phyloP scores from a whole-genome alignment of 2,113 vertebrate genomes.

The Ursus arctos region DNA sequence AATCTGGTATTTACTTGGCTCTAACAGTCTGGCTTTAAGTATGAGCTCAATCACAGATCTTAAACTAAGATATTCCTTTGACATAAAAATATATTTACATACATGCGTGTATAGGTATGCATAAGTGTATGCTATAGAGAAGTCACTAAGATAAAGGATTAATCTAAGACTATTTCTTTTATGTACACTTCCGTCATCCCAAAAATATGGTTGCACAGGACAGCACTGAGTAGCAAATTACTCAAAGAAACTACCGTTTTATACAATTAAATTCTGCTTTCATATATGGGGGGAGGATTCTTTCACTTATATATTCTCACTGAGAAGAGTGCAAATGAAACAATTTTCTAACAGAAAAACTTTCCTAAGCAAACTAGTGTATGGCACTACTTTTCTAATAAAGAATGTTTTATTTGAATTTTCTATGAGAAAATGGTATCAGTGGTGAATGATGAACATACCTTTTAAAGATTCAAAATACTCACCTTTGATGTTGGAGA shows the following conservation, averaged over 20 bases:
- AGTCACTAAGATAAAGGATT: constrained; percentile 37
- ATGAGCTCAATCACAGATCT: constrained; percentile 13
- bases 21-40: constrained; percentile 39
- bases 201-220: constrained; percentile 21
- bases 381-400: constrained; percentile 37
- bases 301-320: constrained; percentile 30
- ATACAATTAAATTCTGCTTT: constrained; percentile 63
- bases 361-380: constrained; percentile 20
- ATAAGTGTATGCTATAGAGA: neutral
- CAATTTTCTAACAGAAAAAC: constrained; percentile 34
- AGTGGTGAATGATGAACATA: constrained; percentile 24
- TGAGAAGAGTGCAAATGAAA: constrained; percentile 50
- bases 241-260: constrained; percentile 29
- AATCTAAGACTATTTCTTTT: constrained; percentile 39
- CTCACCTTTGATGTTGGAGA: constrained; percentile 94
- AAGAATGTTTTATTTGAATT: constrained; percentile 30
- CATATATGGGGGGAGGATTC: neutral
- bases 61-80: constrained; percentile 18
- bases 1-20: constrained; percentile 13
- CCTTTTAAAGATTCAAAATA: constrained; percentile 71
- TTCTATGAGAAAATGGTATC: neutral
- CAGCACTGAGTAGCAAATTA: neutral
- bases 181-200: neutral
- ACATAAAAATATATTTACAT: neutral
- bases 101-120: neutral